A percentile compares a stretch with the other conserved stretches of the same genome.
Evolutionary conservation across 2,888 invertebrate genomes (phyloP).

Genomic region (Trachelus iudaicus): DNA sequence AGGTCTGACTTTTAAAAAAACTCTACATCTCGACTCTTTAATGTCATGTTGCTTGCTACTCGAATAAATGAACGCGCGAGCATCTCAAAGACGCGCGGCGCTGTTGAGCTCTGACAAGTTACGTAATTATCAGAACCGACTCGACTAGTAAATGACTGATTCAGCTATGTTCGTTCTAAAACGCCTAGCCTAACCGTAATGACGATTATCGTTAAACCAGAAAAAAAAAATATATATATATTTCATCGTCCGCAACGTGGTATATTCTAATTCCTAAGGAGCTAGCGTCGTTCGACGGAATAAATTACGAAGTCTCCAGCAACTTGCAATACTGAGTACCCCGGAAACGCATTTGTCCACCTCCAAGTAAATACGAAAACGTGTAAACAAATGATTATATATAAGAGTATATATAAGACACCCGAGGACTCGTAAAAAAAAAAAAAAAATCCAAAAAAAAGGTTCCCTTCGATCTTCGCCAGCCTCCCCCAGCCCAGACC

Average conservation of each 20-base stretch:
- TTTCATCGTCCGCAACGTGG: conserved; percentile 17
- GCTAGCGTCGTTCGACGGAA: neutral
- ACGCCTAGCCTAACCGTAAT: conserved; percentile 31
- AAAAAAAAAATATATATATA: conserved; percentile 1
- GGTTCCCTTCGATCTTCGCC: neutral
- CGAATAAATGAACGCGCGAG: neutral
- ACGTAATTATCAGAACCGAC: conserved; percentile 44
- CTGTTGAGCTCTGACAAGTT: neutral
- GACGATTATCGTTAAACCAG: conserved; percentile 12
- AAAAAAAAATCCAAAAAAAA: too few species aligned
- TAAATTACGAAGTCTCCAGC: neutral
- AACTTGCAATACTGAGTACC: neutral
- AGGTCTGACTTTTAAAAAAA: neutral
- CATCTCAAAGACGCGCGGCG: neutral
- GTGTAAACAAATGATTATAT: conserved; percentile 24
- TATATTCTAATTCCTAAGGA: neutral
- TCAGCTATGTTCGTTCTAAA: conserved; percentile 51
- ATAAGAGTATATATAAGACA: conserved; percentile 14
- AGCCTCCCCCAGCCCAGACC: neutral
- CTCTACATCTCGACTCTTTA: neutral
- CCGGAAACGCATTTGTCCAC: neutral
- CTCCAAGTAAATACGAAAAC: neutral
- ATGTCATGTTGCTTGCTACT: neutral
- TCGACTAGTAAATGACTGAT: conserved; percentile 66
- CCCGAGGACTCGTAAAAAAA: neutral